Evolutionary conservation across 2,113 vertebrate species (phyloP), one percentile per base, ranked within the genome.

Genomic region (Callaeas wilsoni): DNA sequence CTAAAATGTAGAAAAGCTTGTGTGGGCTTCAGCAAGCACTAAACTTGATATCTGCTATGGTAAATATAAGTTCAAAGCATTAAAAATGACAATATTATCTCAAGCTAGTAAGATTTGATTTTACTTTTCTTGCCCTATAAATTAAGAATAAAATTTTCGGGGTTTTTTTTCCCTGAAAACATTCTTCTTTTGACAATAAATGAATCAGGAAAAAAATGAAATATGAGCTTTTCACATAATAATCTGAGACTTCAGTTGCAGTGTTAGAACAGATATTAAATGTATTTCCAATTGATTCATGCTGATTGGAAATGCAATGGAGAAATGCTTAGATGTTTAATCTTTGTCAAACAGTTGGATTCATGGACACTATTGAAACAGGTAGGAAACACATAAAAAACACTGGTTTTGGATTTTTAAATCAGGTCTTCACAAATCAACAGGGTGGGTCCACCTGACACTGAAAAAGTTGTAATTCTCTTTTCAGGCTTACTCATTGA

Each of bases 371-470:
- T n/a, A 15, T 9, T 64, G 33, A 69, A 64, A 69, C 11, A 49
- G 2, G 5, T 17, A 49, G 26, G 6, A 71, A 67, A 73, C 10
- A n/a, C 7, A n/a, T 3, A 42, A 71, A 73, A 5, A 1, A 10
- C 25, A 20, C 3, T 19, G 10, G 1, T 41, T 74, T 47, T 30
- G 3, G 47, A 49, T 52, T 71, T 80, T 16, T 49, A 53, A 33
- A 46, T 41, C 6, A 59, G 9, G 4, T 55, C 19, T 14, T 57
- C 64, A 67, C 14, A 81, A 71, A 67, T 56, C 26, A 84, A 49
- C 10, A 35, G 5, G 16, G 7, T 52, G n/a, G 3, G 20, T 49
- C 11, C 26, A 56, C 1, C 8, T 1, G 1, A 42, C 68, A 68
- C 19, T 39, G 12, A 71, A 87, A 50, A 84, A 10, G 1, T 7